phyloP scores from a whole-genome alignment of 2,113 vertebrate genomes.

The Rhinichthys klamathensis region DNA sequence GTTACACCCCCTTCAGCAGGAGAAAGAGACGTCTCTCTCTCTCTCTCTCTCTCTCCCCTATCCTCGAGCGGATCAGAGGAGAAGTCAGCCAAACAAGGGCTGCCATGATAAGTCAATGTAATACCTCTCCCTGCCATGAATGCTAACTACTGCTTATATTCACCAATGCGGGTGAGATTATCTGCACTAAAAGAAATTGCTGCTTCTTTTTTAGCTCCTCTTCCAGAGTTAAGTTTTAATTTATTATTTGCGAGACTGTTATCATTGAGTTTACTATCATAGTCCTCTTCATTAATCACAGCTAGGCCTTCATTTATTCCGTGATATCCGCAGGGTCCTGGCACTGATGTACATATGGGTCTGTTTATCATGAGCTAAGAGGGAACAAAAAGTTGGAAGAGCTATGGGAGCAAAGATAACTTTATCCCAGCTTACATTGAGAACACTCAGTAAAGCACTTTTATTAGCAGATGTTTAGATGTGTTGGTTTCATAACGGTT shows the following conservation, averaged over 20 bases:
- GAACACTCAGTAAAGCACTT: constrained; percentile 31
- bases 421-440: constrained; percentile 44
- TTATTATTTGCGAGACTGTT: constrained; percentile 82
- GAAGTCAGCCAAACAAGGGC: constrained; percentile 66
- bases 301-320: constrained; percentile 77
- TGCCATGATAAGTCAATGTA: constrained; percentile 59
- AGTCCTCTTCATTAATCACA: constrained; percentile 81
- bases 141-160: constrained; percentile 56
- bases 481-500: neutral
- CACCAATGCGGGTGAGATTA: constrained; percentile 51
- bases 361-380: constrained; percentile 73
- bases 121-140: constrained; percentile 55
- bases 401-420: constrained; percentile 47
- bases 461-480: constrained; percentile 26
- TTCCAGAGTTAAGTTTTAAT: constrained; percentile 75
- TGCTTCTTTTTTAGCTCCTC: constrained; percentile 29
- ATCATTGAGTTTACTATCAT: constrained; percentile 79
- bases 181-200: constrained; percentile 49
- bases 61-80: constrained; percentile 67
- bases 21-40: constrained; percentile 20
- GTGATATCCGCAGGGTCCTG: constrained; percentile 77
- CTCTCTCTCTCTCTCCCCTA: constrained; percentile 57
- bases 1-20: constrained; percentile 66
- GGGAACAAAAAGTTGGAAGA: constrained; percentile 51
- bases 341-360: constrained; percentile 78